phyloP scores from a whole-genome alignment of 2,113 vertebrate genomes.

The Pimephales promelas region DNA sequence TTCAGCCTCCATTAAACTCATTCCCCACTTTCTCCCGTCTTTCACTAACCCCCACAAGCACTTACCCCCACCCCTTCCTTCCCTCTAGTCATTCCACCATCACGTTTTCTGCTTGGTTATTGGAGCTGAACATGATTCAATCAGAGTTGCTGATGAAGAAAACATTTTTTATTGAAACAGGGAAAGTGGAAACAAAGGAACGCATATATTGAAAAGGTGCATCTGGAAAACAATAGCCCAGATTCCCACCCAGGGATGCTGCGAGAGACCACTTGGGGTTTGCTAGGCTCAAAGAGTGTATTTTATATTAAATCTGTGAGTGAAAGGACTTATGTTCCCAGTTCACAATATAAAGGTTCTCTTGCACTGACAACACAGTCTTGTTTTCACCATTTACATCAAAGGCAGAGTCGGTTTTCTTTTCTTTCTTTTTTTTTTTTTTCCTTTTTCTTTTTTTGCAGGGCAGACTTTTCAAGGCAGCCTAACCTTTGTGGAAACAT shows the following conservation, averaged over 20 bases:
- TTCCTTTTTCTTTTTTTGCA: background rate
- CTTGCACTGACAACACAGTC: background rate
- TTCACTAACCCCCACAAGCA: conserved; percentile 36
- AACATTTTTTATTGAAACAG: conserved; percentile 48
- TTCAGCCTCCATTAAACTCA: conserved; percentile 45
- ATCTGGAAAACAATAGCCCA: conserved; percentile 32
- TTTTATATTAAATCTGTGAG: conserved; percentile 29
- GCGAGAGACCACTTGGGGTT: background rate
- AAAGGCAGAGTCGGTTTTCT: background rate
- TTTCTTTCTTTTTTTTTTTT: background rate
- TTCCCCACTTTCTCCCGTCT: background rate
- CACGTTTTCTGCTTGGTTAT: conserved; percentile 56
- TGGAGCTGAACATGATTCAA: conserved; percentile 62
- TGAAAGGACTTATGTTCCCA: conserved; percentile 19
- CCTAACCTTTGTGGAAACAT: conserved; percentile 8
- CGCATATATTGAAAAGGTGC: conserved; percentile 19
- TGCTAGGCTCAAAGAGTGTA: background rate
- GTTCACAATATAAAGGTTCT: conserved; percentile 7
- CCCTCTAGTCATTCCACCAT: conserved; percentile 29
- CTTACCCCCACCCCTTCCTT: conserved; percentile 35
- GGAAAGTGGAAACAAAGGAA: conserved; percentile 49
- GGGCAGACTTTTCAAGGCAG: background rate
- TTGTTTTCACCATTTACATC: conserved; percentile 13
- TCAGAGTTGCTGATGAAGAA: conserved; percentile 59
- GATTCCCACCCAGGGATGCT: conserved; percentile 15